Evolutionary conservation across 2,113 vertebrate species (phyloP), one percentile per base, ranked within the genome.

Genomic region (Clinocottus analis): DNA sequence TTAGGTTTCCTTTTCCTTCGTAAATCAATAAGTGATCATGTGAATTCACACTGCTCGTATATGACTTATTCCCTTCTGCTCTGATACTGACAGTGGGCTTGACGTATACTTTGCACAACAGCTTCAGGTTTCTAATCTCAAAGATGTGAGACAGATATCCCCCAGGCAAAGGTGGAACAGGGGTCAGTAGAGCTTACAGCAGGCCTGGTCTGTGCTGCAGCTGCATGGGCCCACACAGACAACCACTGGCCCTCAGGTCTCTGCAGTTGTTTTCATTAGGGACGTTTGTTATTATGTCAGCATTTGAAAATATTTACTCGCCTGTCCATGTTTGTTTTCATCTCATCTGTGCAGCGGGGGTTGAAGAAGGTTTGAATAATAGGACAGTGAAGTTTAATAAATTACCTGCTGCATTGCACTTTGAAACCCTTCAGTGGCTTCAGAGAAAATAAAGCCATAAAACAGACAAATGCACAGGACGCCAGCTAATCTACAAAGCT

Each of bases 221-320:
- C 90, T 93, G 92, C 73, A 77, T 19, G 62, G 67, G 61, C 75
- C 66, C 35, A 88, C 76, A 76, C 65, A 82, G 66, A 73, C 43
- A 67, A 64, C 62, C 76, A 14, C 75, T 64, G 67, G 74, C 75
- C 79, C 80, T 62, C 78, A 39, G 81, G 83, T 69, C 91, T 58
- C 68, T 61, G 72, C 63, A 25, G 61, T 72, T 85, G 89, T 90
- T 92, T 92, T 89, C 79, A 83, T 69, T 73, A 31, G 68, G 14
- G 67, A 55, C 10, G 75, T 83, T 87, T 65, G 91, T 89, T 87
- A 90, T 91, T 84, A 92, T 88, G 79, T 93, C 83, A 87, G 87
- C 87, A 79, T 90, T 93, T 90, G 83, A 84, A 86, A 85, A 85
- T 85, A 83, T 91, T 91, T 83, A 87, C 85, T 86, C 79, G 79